Evolutionary conservation across 2,888 invertebrate species (phyloP), one percentile per base, ranked within the genome.

Genomic region (Microdon myrmicae): DNA sequence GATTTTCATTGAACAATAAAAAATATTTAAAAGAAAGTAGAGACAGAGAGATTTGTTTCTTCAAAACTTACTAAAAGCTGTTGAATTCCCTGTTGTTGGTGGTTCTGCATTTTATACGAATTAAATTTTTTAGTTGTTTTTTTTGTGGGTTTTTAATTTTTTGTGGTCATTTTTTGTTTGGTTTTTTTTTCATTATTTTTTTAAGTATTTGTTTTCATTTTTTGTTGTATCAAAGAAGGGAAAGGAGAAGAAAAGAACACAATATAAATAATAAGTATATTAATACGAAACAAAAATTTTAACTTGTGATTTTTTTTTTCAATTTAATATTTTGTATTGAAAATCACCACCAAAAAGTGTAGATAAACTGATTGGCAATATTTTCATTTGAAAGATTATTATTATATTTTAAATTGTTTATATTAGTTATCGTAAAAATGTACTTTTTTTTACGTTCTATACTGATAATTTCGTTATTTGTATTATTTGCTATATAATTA

Each of bases 71-170:
- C 93, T 88, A 93, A 87, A 83, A 93, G 87, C 83, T 92, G 92
- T 82, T 92, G 92, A 74, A 93, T 87, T 81, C 92, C 92, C 82
- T 92, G 92, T 84, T 92, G 92, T 83, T 92, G 92, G 83, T 92
- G 91, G 87, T 92, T 91, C 91, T 92, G 86, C 79, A 85, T 82
- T 81, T 64, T 56, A n/a, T n/a, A 56, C 64, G 64, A 64, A 64
- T 64, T 53, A 64, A 53, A 64, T 64, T 64, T 43, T 43, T 56
- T 68, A 56, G 66, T 61, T 41, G 14, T 51, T 49, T 58, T 54
- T 28, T 38, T 60, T 55, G 41, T 34, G 10, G 8, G 28, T 47
- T 35, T 31, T 60, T 48, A 22, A 19, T 25, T 47, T 54, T 49
- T 55, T 49, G 9, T 28, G 20, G 19, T 41, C 4, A 20, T 28